Evolutionary conservation across 2,888 invertebrate genomes (phyloP), one percentile per base, ranked within the genome.

Genomic region (Drosophila austrosaltans): DNA sequence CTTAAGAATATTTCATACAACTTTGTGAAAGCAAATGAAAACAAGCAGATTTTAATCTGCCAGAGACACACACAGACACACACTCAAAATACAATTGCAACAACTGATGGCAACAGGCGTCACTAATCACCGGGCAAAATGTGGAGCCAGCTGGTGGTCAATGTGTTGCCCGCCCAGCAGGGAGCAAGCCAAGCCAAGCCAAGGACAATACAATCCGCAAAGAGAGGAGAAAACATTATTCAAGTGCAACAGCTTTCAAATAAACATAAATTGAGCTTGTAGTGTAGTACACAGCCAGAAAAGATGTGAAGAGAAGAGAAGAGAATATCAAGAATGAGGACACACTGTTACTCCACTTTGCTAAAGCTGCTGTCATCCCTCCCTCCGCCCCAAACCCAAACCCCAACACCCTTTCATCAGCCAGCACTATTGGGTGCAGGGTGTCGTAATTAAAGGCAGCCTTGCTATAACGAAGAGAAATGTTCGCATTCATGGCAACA

Each of bases 381-480:
- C 3, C 16, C 48, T 22, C 22, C 22, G 8, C 8, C 20, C 6
- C 32, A 5, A 16, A 16, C 16, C 16, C 16, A 16, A 16, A 1
- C 16, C 16, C 16, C 1, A 16, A 16, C 22, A 22, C 20, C 8
- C 44, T 42, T 42, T 16, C 3, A 20, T 20, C 44, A 20, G 2
- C 22, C 8, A 3, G 8, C 20, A 20, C 44, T 20, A 8, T 20
- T 69, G 16, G 16, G 16, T 57, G 60, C 63, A 71, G 76, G 70
- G 54, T 72, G 74, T 79, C 75, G 89, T 89, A 85, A 85, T 85
- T 85, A 85, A 85, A 81, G 90, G 68, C 72, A 77, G 74, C 69
- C 79, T 77, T 74, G 76, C 67, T 69, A 74, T 81, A 89, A 89
- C 89, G 81, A 88, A 88, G 84, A 88, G 83, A 76, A 86, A 88